These are phyloP conservation scores for Rhinatrema bivittatum DNA, from an alignment of 2,797 vertebrate genomes.

Conservation along the genomic window DNA sequence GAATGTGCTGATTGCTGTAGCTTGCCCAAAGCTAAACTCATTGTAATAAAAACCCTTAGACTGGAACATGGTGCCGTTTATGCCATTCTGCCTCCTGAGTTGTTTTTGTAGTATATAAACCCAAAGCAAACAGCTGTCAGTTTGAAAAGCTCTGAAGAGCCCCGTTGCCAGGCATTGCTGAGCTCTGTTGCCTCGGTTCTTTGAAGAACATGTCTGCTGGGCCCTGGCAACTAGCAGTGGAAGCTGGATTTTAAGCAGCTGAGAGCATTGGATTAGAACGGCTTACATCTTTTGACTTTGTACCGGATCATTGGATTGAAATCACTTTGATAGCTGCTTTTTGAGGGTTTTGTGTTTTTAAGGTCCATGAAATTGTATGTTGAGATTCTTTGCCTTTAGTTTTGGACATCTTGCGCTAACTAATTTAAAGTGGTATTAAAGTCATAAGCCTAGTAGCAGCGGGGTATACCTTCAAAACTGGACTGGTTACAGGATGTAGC, in stretches of 20 bases:
- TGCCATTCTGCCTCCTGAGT: constrained; percentile 21
- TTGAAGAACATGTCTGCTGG: constrained; percentile 40
- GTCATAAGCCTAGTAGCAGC: no score
- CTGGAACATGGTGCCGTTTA: constrained; percentile 22
- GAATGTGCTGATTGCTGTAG: constrained; percentile 27
- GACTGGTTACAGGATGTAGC: background rate
- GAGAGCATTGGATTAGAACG: constrained; percentile 71
- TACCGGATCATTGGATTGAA: constrained; percentile 56
- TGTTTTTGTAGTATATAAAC: constrained; percentile 33
- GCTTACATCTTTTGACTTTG: constrained; percentile 68
- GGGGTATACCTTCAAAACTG: no score
- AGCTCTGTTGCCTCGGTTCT: constrained; percentile 23
- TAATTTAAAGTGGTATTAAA: constrained; percentile 20
- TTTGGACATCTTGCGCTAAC: constrained; percentile 20
- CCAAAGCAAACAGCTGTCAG: constrained; percentile 60
- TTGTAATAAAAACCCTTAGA: constrained; percentile 29
- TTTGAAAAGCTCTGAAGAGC: constrained; percentile 56
- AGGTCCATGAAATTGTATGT: constrained; percentile 40
- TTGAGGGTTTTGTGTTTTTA: constrained; percentile 39
- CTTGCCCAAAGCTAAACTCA: constrained; percentile 31
- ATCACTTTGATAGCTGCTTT: constrained; percentile 58
- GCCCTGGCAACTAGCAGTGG: constrained; percentile 43
- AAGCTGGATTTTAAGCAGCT: constrained; percentile 61
- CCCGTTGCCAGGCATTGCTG: constrained; percentile 31
- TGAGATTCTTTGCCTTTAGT: constrained; percentile 34